Percentiles rank a stretch among this genome's conserved stretches.
These are phyloP conservation scores for Nymphalis urticae DNA, from an alignment of 2,888 invertebrate species.

Conservation along the genomic window DNA sequence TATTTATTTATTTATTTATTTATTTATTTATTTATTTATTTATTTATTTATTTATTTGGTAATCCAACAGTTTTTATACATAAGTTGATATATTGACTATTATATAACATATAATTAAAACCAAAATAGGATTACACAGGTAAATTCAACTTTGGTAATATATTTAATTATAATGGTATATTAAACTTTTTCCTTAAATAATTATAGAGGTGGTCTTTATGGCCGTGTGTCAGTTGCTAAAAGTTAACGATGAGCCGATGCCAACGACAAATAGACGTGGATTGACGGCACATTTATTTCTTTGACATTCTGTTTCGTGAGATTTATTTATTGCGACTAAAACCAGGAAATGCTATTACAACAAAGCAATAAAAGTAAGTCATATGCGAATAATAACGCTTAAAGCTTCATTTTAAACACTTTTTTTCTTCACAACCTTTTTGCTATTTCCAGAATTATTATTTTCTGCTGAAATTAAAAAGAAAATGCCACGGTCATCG, in stretches of 20 bases:
- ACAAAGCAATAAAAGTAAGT: neutral
- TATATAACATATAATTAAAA: too few relatives aligned
- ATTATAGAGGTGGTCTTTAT: neutral
- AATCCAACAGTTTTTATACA: too few relatives aligned
- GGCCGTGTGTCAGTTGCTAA: conserved; percentile 50
- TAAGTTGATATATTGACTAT: too few relatives aligned
- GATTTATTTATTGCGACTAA: conserved; percentile 75
- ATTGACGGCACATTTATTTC: conserved; percentile 78
- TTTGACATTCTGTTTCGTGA: conserved; percentile 68
- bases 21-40: too few relatives aligned
- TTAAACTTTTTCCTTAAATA: too few relatives aligned
- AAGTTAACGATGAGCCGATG: conserved; percentile 59
- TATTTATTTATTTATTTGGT: too few relatives aligned
- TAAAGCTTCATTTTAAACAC: neutral
- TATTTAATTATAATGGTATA: too few relatives aligned
- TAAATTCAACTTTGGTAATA: too few relatives aligned
- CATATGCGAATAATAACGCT: neutral
- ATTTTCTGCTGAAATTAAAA: conserved; percentile 4
- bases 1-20: too few relatives aligned
- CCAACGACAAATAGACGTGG: conserved; percentile 68
- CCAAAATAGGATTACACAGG: too few relatives aligned
- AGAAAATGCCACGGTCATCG: conserved; percentile 44
- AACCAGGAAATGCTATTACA: conserved; percentile 67
- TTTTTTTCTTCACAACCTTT: neutral
- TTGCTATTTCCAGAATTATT: neutral